Evolutionary conservation across 1,140 invertebrate genomes (phyloP).

Genomic region (Trachymyrmex cornetzi): DNA sequence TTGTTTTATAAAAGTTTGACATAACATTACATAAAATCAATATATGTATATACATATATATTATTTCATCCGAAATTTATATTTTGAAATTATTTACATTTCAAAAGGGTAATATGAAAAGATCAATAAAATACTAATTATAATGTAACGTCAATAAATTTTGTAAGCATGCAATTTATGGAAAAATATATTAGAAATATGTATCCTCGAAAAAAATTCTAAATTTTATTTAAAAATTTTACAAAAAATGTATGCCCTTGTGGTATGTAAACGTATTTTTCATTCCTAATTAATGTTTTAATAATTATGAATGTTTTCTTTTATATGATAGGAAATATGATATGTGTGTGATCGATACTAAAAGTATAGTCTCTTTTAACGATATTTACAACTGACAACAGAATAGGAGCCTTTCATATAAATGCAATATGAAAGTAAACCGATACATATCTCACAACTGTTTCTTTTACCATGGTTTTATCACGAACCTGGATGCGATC

Average conservation of each 20-base stretch:
- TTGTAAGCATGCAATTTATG: not conserved
- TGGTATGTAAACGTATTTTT: not conserved
- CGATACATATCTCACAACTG: not conserved
- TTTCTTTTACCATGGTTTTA: constrained; percentile 2
- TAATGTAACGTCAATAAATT: constrained; percentile 4
- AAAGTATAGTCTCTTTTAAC: not conserved
- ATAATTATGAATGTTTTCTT: not conserved
- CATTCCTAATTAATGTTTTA: not conserved
- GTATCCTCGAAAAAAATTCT: not conserved
- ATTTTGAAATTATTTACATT: constrained; percentile 24
- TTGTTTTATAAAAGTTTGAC: not conserved
- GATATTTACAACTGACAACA: not conserved
- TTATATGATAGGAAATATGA: not conserved
- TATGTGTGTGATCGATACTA: not conserved
- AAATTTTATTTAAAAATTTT: not conserved
- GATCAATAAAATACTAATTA: not conserved
- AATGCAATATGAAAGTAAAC: not conserved
- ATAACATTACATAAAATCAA: not conserved
- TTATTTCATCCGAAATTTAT: constrained; percentile 5
- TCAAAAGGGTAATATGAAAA: not conserved
- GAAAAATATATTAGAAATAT: not conserved
- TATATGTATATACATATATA: too few relatives aligned
- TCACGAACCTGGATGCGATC: not conserved
- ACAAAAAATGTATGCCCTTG: not conserved
- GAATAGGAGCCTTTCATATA: not conserved